Conservation (phyloP, 2,113 vertebrate genomes). For the Telmatochromis brichardi region DNA sequence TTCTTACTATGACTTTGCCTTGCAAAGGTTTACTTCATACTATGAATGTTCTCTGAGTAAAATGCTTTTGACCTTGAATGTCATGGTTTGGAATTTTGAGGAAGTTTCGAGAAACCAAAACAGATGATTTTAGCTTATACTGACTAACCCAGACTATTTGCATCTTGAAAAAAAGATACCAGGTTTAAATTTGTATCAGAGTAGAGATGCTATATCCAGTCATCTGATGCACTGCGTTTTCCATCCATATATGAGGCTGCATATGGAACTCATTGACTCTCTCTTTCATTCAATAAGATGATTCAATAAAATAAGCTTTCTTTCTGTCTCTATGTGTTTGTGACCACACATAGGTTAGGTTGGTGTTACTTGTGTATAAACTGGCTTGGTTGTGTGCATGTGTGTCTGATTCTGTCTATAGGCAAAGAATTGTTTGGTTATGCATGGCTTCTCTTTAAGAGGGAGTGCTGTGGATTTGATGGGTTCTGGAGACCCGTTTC, state of each 20-base stretch:
- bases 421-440: neutral
- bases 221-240: neutral
- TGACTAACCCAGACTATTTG: neutral
- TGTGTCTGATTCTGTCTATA: neutral
- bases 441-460: neutral
- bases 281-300: neutral
- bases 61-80: neutral
- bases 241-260: neutral
- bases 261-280: neutral
- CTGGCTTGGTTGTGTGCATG: neutral
- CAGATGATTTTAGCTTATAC: neutral
- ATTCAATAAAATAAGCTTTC: neutral
- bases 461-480: neutral
- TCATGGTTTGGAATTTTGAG: neutral
- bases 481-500: neutral
- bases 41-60: accelerated
- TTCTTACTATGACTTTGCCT: neutral
- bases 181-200: neutral
- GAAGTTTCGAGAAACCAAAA: neutral
- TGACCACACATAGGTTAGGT: neutral
- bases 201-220: neutral
- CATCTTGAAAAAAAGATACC: neutral
- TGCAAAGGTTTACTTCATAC: neutral
- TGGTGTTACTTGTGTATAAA: neutral
- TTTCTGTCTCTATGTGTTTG: neutral